These are phyloP conservation scores for Zosterops pallidus DNA, from an alignment of 2,113 vertebrate genomes.

Conservation along the genomic window DNA sequence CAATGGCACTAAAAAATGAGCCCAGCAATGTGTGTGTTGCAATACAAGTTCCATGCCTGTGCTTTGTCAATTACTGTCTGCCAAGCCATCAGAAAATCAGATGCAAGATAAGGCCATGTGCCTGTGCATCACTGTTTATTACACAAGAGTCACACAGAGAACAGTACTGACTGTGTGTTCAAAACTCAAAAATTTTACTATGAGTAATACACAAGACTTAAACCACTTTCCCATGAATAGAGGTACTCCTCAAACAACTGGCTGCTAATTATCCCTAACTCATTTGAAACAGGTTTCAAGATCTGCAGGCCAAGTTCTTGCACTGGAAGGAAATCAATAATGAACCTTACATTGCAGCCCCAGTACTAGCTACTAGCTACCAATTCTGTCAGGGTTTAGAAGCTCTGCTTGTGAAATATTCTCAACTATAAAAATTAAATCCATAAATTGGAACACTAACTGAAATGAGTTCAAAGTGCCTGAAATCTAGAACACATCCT, in stretches of 20 bases:
- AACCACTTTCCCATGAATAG: background rate
- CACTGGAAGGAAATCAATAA: background rate
- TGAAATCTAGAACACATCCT: background rate
- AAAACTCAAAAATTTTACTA: background rate
- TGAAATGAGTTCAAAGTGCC: background rate
- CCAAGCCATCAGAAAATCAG: conserved; percentile 34
- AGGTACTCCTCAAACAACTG: background rate
- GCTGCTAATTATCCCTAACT: background rate
- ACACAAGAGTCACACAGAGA: background rate
- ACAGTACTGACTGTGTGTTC: background rate
- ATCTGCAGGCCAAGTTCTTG: background rate
- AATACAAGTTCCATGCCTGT: background rate
- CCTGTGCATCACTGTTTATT: background rate
- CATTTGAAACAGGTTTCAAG: background rate
- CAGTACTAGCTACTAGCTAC: background rate
- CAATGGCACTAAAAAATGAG: background rate
- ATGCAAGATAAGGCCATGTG: background rate
- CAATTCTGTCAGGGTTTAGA: background rate
- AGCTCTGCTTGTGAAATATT: background rate
- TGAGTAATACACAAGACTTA: background rate
- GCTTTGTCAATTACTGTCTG: background rate
- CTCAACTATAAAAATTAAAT: background rate
- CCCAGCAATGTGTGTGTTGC: background rate
- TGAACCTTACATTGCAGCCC: background rate
- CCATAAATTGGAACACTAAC: background rate